Conservation (phyloP, 2,797 vertebrate genomes). For the Mionectes olivaceus region DNA sequence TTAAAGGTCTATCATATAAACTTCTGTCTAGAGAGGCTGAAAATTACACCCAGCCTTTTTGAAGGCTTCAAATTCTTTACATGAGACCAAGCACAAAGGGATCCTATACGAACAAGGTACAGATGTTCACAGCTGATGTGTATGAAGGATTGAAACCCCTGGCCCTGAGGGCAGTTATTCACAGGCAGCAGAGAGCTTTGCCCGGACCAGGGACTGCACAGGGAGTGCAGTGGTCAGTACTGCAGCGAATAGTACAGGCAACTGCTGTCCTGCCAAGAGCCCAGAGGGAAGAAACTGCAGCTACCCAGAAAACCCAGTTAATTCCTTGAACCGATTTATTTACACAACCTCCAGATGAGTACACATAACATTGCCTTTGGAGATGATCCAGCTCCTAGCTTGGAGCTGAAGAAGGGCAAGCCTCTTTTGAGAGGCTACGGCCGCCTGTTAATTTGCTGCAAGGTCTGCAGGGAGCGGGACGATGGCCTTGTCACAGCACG, state of each 20-base stretch:
- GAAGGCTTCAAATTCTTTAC: neutral
- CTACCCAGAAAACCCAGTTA: neutral
- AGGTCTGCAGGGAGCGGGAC: neutral
- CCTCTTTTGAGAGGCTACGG: accelerated
- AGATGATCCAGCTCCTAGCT: neutral
- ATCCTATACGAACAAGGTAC: neutral
- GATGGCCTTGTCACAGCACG: accelerated
- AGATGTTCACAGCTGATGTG: neutral
- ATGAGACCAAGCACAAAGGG: neutral
- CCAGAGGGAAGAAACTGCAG: neutral
- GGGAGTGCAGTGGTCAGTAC: accelerated
- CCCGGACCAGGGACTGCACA: accelerated
- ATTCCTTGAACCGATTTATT: conserved; percentile 34
- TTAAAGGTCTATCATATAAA: neutral
- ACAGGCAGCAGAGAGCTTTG: neutral
- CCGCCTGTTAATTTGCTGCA: neutral
- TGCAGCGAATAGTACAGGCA: accelerated
- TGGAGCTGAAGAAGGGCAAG: neutral
- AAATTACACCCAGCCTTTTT: neutral
- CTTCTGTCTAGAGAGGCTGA: neutral
- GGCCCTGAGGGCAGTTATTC: accelerated
- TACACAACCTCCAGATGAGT: conserved; percentile 14
- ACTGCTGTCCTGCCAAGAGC: accelerated
- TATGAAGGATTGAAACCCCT: neutral
- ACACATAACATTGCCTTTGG: conserved; percentile 25